Evolutionary conservation across 2,113 vertebrate species (phyloP).

Genomic region (Lagopus leucura): DNA sequence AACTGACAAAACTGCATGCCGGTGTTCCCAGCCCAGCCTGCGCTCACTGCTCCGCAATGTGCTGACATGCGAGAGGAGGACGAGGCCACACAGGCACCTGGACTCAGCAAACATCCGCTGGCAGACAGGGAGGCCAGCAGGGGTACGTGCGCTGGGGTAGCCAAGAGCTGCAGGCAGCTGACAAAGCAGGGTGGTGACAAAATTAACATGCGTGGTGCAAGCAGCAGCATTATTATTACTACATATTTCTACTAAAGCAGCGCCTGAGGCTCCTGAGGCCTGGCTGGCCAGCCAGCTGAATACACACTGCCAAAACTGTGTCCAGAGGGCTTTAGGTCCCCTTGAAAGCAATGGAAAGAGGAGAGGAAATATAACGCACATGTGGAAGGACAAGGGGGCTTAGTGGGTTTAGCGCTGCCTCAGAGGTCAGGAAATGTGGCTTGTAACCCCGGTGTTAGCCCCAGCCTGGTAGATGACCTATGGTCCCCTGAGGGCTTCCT

Average conservation of each 20-base stretch:
- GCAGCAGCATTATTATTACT: neutral
- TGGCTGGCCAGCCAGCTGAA: conserved; percentile 30
- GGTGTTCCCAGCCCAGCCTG: neutral
- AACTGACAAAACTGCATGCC: neutral
- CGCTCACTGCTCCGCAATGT: neutral
- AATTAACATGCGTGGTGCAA: neutral
- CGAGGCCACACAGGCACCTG: conserved; percentile 42
- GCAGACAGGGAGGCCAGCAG: conserved; percentile 32
- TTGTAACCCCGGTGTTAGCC: conserved; percentile 45
- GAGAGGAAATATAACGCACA: neutral
- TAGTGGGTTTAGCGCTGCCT: conserved; percentile 12
- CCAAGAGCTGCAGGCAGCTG: conserved; percentile 44
- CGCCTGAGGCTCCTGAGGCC: neutral
- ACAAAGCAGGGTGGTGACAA: conserved; percentile 46
- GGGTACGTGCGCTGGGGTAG: neutral
- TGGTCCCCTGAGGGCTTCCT: conserved; percentile 45
- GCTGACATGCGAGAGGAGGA: neutral
- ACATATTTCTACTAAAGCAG: conserved; percentile 10
- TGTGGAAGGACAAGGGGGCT: neutral
- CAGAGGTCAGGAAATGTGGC: conserved; percentile 63
- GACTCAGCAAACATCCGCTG: neutral
- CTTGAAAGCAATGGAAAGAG: conserved; percentile 4
- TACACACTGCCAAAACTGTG: neutral
- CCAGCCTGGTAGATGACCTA: conserved; percentile 59
- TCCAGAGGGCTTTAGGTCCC: conserved; percentile 29